Conservation (phyloP, 2,797 vertebrate genomes). For the Myotis daubentonii region DNA sequence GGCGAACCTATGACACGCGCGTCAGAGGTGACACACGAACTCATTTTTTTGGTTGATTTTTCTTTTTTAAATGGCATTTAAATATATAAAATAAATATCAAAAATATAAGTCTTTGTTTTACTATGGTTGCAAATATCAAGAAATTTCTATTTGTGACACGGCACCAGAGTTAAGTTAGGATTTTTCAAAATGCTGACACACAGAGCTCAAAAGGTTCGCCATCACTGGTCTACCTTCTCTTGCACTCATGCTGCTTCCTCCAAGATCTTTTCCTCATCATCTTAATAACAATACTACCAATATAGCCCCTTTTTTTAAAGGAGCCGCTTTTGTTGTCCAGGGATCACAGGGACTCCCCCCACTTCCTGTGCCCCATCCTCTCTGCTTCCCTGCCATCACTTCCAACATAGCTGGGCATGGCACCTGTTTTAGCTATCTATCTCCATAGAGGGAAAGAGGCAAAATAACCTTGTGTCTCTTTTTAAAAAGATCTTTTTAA, state of each 20-base stretch:
- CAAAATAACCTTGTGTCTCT: not conserved
- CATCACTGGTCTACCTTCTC: not conserved
- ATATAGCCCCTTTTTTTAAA: not conserved
- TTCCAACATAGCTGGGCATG: too few species aligned
- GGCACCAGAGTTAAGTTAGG: too few species aligned
- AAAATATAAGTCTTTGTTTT: too few species aligned
- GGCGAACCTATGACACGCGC: too few species aligned
- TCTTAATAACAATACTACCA: not conserved
- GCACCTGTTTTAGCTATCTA: not conserved
- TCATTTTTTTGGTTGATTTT: too few species aligned
- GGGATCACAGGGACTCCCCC: not conserved
- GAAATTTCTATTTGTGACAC: too few species aligned
- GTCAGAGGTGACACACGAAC: too few species aligned
- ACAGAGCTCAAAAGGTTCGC: too few species aligned
- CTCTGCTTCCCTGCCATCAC: not conserved
- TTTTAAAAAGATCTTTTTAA: not conserved
- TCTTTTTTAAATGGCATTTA: too few species aligned
- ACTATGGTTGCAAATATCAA: too few species aligned
- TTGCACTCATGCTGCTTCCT: not conserved
- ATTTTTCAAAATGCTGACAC: too few species aligned
- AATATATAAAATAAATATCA: too few species aligned
- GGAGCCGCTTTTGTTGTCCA: not conserved
- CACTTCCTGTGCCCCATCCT: not conserved
- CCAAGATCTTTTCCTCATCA: not conserved
- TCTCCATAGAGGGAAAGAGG: not conserved